A percentile compares a stretch with the other conserved stretches of the same genome.
These are phyloP conservation scores for Mormyrus iriodes DNA, from an alignment of 2,113 vertebrate species.

Conservation along the genomic window DNA sequence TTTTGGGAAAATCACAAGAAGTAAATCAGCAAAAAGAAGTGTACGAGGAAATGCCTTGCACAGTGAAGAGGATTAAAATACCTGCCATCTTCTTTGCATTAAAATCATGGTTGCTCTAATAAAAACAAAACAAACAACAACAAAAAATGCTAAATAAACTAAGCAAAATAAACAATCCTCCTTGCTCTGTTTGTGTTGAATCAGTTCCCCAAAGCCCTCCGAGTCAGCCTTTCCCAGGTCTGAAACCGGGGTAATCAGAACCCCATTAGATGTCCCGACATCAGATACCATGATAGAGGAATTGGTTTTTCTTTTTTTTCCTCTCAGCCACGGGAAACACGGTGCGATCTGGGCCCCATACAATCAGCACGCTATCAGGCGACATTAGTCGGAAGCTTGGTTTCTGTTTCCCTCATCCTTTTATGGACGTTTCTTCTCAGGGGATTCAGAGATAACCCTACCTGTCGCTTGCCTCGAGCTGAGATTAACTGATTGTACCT, in stretches of 20 bases:
- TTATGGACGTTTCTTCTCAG: conserved; percentile 50
- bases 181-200: neutral
- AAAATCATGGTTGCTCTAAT: neutral
- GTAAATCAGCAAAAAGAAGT: neutral
- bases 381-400: conserved; percentile 44
- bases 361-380: conserved; percentile 48
- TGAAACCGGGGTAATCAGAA: conserved; percentile 44
- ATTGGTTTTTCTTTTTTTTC: conserved; percentile 38
- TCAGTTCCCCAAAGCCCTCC: neutral
- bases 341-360: conserved; percentile 46
- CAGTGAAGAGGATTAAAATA: neutral
- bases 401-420: conserved; percentile 48
- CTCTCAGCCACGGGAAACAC: conserved; percentile 40
- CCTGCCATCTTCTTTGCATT: neutral
- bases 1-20: neutral
- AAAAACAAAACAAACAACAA: neutral
- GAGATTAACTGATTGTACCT: conserved; percentile 41
- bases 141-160: neutral
- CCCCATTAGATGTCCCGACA: conserved; percentile 39
- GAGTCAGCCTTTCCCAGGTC: conserved; percentile 1
- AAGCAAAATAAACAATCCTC: neutral
- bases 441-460: conserved; percentile 37
- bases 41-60: neutral
- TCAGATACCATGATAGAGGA: conserved; percentile 42
- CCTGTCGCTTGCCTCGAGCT: conserved; percentile 46